Base-by-base conservation (phyloP, 2,888 invertebrate species). In the Aphelenchoides bicaudatus region DNA sequence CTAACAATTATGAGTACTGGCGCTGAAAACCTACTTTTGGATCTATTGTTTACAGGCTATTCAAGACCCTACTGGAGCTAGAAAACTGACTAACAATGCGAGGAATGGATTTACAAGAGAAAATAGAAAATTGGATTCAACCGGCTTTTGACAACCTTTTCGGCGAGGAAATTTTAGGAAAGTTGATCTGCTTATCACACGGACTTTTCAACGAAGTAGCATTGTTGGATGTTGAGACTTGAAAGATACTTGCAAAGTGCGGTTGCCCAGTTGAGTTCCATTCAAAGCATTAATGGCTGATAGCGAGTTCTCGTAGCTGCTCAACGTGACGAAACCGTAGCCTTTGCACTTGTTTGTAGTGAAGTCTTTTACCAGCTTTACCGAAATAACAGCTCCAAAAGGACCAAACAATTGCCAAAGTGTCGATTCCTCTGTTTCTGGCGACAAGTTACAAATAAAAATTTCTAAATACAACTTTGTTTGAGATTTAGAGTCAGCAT, bases 311-410 rank as follows among this genome's bases (percentile, higher is more conserved):
- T 93, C 92, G 81, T 94, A 93, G 83, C 92, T 91, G 80, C 91
- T 91, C 93, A 94, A 94, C 68, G 92, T 92, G 73, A 94, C 92
- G 82, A 93, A 93, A 72, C 92, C 94, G 82, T 92, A 94, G 67
- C 94, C 94, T 85, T 92, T 93, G 85, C 93, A 93, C 83, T 93
- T 93, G 84, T 91, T 91, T 71, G 91, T 91, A 71, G 91, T 88
- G 77, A 90, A 86, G 85, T 93, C 92, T 79, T 91, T 87, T 80
- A 92, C 90, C 4, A 79, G 91, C 85, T 93, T 93, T 73, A 93
- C 92, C 84, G 89, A 90, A 83, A 92, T 90, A 79, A 94, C 92
- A 77, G 92, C 92, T 77, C 93, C 93, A 80, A 93, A 94, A 47
- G 93, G 93, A 67, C 92, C 93, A 83, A 94, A 94, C 74, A 91